Evolutionary conservation across 2,888 invertebrate species (phyloP), one percentile per base, ranked within the genome.

Genomic region (Amphipyra tragopoginis): DNA sequence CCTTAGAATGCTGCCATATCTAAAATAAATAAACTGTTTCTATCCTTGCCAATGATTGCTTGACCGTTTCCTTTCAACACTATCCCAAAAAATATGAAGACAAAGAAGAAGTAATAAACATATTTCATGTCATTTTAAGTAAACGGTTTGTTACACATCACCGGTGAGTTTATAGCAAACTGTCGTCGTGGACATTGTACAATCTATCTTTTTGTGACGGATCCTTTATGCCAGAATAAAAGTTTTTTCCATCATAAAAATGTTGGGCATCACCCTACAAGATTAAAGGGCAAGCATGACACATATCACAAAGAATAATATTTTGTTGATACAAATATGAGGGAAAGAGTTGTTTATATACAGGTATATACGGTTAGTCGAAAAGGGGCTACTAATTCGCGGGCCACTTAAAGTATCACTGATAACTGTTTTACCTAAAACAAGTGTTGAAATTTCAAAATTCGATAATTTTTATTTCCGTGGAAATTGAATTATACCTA

Each of bases 251-350:
- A 68, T 56, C 60, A 52, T 65, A 65, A 56, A 68, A 60, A 70
- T 56, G 52, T 53, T 70, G 57, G 68, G 57, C 48, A 55, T 43
- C 49, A 49, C 65, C 57, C 57, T 56, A 65, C 71, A 58, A 75
- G 60, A 71, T 75, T 71, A 65, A 65, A 75, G 55, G 47, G 42
- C 64, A 58, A 65, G 60, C 70, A 60, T 62, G 70, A 74, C 57
- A 75, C 57, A 59, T 71, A 66, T 56, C 71, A 53, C 47, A 52
- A 64, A 70, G 43, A 75, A 55, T 55, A 65, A 77, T 59, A 57
- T 47, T 73, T 59, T 65, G 42, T 56, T 62, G 60, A 52, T 62
- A 59, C 43, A 57, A 48, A 61, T 44, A 60, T 44, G 43, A 72
- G 57, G 44, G 56, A 48, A 53, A 52, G 44, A 55, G 48, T 61